A percentile compares a stretch with the other conserved stretches of the same genome.
phyloP scores from a whole-genome alignment of 2,797 vertebrate genomes.

The Dallia pectoralis region DNA sequence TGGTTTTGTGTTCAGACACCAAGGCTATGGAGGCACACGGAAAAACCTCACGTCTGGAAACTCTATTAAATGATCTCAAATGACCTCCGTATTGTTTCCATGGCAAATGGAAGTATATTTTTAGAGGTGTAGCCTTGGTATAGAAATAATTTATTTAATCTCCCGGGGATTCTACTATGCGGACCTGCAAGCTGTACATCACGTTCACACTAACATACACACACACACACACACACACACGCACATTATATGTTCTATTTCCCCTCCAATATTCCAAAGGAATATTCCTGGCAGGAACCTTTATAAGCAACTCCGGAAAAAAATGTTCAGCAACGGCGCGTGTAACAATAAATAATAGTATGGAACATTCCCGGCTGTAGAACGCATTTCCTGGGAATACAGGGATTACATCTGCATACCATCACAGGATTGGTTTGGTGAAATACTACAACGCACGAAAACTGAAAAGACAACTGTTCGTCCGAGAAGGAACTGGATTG shows the following conservation, averaged over 20 bases:
- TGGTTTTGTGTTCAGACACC: background rate
- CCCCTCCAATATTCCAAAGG: conserved; percentile 4
- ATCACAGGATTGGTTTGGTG: background rate
- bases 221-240: conserved; percentile 19
- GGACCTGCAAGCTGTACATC: conserved; percentile 44
- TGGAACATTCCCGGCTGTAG: background rate
- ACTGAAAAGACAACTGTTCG: background rate
- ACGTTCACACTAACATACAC: conserved; percentile 51
- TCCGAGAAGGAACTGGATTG: background rate
- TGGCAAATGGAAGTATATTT: conserved; percentile 52
- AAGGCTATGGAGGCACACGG: conserved; percentile 22
- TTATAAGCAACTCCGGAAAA: conserved; percentile 4
- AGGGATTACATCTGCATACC: conserved; percentile 30
- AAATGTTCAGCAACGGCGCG: conserved; percentile 4
- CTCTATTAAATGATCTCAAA: conserved; percentile 50
- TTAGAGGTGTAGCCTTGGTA: conserved; percentile 33
- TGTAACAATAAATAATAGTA: conserved; percentile 27
- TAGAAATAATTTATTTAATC: conserved; percentile 31
- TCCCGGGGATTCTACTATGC: conserved; percentile 27
- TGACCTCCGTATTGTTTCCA: conserved; percentile 52
- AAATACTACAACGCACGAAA: conserved; percentile 29
- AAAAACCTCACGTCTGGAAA: conserved; percentile 39
- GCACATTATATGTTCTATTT: conserved; percentile 36
- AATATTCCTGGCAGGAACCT: conserved; percentile 9
- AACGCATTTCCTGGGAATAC: background rate